Percentiles rank a stretch among this genome's conserved stretches.
phyloP scores from a whole-genome alignment of 2,113 vertebrate genomes.

The Scopus umbretta region DNA sequence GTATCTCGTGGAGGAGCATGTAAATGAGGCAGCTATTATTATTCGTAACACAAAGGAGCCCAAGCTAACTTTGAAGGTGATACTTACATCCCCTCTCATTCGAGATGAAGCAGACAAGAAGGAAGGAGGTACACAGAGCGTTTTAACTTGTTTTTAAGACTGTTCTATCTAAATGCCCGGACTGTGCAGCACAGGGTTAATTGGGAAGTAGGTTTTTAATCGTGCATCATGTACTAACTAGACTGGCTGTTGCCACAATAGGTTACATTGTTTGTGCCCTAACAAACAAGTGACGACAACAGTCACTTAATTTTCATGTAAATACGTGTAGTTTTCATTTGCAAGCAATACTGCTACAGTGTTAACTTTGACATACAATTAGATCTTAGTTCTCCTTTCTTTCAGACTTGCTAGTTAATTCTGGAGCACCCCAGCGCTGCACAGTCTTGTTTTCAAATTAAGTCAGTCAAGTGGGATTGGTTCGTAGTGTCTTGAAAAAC shows the following conservation, averaged over 20 bases:
- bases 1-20: constrained; percentile 86
- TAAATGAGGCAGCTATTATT: constrained; percentile 90
- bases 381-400: not conserved
- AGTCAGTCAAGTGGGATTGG: constrained; percentile 64
- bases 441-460: constrained; percentile 14
- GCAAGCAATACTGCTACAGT: not conserved
- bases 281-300: not conserved
- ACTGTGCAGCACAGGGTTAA: constrained; percentile 55
- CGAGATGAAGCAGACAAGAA: constrained; percentile 82
- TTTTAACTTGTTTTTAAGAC: constrained; percentile 44
- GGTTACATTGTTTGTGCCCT: not conserved
- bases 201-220: constrained; percentile 14
- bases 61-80: constrained; percentile 91
- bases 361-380: not conserved
- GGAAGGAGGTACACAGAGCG: constrained; percentile 80
- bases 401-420: constrained; percentile 7
- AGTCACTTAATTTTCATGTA: not conserved
- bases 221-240: not conserved
- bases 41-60: constrained; percentile 88
- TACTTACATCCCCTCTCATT: constrained; percentile 92
- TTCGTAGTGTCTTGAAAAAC: not conserved
- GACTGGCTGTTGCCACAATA: not conserved
- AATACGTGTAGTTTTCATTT: not conserved
- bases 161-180: constrained; percentile 16
- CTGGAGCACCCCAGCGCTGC: constrained; percentile 32